Percentiles rank a stretch among this genome's conserved stretches.
Conservation (phyloP, 2,797 vertebrate species). For the Threskiornis aethiopicus region DNA sequence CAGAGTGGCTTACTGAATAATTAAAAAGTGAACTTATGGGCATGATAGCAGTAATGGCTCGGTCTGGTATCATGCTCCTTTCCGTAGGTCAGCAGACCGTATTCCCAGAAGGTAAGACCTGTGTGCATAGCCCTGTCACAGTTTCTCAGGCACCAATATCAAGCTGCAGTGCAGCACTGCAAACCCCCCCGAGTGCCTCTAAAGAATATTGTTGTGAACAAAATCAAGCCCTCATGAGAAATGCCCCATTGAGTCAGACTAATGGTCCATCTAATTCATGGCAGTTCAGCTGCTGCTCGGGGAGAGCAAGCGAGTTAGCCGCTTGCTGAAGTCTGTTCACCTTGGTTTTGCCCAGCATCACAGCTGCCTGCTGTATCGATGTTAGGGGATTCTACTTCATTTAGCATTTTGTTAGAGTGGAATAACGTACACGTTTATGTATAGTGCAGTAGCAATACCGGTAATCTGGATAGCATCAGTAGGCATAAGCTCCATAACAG, state of each 20-base stretch:
- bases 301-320: not conserved
- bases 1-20: not conserved
- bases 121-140: not conserved
- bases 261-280: conserved; percentile 8
- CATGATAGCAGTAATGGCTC: not conserved
- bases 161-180: not conserved
- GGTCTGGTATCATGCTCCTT: not conserved
- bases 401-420: not conserved
- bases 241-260: not conserved
- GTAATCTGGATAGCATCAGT: not conserved
- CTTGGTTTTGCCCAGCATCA: not conserved
- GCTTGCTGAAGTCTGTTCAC: not conserved
- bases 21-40: not conserved
- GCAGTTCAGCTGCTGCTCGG: not conserved
- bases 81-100: not conserved
- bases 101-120: not conserved
- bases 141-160: not conserved
- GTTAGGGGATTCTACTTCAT: not conserved
- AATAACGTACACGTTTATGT: not conserved
- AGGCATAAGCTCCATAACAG: not conserved
- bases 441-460: not conserved
- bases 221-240: not conserved
- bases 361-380: not conserved
- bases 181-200: not conserved
- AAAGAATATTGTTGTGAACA: not conserved